Evolutionary conservation across 2,888 invertebrate genomes (phyloP).

Genomic region (Pammene fasciana): DNA sequence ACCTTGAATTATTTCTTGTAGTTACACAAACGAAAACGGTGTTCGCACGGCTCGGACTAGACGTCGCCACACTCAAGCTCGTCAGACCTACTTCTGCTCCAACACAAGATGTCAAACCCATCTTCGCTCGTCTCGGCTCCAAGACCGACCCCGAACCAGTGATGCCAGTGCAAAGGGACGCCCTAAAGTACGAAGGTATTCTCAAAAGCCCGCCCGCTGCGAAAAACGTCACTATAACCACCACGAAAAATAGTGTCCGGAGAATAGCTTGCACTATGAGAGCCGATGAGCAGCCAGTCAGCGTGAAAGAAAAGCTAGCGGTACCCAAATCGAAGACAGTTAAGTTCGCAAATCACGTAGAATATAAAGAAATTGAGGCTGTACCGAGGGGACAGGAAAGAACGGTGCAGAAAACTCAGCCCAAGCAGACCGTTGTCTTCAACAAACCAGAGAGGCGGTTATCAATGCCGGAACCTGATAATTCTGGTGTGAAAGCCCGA

Average conservation of each 20-base stretch:
- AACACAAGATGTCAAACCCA: conserved; percentile 59
- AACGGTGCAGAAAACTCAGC: conserved; percentile 42
- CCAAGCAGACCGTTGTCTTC: conserved; percentile 59
- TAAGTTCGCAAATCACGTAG: conserved; percentile 72
- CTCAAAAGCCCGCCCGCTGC: conserved; percentile 59
- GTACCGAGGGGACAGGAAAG: conserved; percentile 45
- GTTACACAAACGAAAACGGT: conserved; percentile 60
- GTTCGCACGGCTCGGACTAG: conserved; percentile 73
- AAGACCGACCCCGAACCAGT: conserved; percentile 52
- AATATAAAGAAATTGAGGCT: conserved; percentile 76
- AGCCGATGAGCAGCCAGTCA: conserved; percentile 73
- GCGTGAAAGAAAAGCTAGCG: conserved; percentile 71
- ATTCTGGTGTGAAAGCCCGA: conserved; percentile 62
- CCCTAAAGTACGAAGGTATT: conserved; percentile 78
- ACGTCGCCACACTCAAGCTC: conserved; percentile 45
- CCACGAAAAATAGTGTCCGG: conserved; percentile 61
- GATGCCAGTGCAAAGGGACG: conserved; percentile 67
- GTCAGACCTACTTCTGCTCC: conserved; percentile 14
- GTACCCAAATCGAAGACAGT: conserved; percentile 71
- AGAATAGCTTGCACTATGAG: conserved; percentile 75
- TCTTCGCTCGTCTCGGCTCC: conserved; percentile 70
- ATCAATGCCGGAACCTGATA: conserved; percentile 74
- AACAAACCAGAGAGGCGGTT: conserved; percentile 76
- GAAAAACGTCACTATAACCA: conserved; percentile 67
- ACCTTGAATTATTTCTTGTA: conserved; percentile 35